These are phyloP conservation scores for Aplidium turbinatum DNA, from an alignment of 23 tunicate species.

Conservation along the genomic window DNA sequence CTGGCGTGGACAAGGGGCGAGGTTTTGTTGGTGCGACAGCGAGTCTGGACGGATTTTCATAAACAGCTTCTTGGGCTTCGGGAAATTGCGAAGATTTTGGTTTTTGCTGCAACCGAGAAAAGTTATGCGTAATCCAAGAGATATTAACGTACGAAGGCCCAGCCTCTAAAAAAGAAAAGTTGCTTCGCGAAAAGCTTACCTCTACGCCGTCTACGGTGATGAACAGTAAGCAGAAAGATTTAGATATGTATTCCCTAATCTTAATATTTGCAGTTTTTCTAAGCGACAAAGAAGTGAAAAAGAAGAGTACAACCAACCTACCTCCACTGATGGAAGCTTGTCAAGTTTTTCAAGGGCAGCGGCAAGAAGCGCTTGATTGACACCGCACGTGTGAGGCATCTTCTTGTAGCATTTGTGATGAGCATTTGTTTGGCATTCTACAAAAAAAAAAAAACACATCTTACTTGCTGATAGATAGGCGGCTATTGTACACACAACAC, in stretches of 20 bases:
- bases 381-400: constrained; percentile 98
- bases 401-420: constrained; percentile 95
- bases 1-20: constrained; percentile 39
- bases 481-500: too few relatives aligned
- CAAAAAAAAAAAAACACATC: not conserved
- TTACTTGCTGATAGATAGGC: not conserved
- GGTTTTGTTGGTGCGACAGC: not conserved
- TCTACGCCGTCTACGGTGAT: too few relatives aligned
- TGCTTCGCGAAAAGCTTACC: too few relatives aligned
- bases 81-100: constrained; percentile 21
- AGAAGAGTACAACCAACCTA: not conserved
- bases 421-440: constrained; percentile 88
- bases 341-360: constrained; percentile 83
- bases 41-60: constrained; percentile 54
- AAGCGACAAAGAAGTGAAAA: too few relatives aligned
- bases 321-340: constrained; percentile 81
- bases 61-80: constrained; percentile 52
- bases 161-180: too few relatives aligned
- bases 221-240: too few relatives aligned
- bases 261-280: too few relatives aligned
- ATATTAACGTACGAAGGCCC: too few relatives aligned
- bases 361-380: constrained; percentile 86
- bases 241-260: too few relatives aligned
- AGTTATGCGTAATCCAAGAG: too few relatives aligned
- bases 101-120: constrained; percentile 26